Conservation (phyloP, 2,797 vertebrate species). For the Coluber constrictor region DNA sequence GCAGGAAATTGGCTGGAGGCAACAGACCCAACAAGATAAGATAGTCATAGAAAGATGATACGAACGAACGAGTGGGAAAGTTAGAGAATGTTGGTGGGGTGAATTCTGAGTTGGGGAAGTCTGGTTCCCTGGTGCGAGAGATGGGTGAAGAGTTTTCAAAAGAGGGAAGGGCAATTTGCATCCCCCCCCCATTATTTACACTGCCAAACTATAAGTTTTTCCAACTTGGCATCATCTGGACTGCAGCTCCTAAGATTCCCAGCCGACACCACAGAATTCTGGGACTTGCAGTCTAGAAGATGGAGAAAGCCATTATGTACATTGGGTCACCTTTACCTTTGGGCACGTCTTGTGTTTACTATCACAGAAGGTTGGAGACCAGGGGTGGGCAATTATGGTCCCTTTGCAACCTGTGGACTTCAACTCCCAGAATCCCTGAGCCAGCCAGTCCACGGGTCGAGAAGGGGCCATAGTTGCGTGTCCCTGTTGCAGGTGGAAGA, state of each 20-base stretch:
- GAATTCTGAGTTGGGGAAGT: background rate
- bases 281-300: background rate
- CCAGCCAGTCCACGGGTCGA: background rate
- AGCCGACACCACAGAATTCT: background rate
- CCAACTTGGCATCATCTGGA: background rate
- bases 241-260: background rate
- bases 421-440: background rate
- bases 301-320: background rate
- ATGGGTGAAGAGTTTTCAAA: background rate
- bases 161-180: background rate
- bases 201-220: constrained; percentile 14
- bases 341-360: background rate
- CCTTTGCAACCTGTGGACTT: background rate
- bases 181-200: constrained; percentile 12
- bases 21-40: background rate
- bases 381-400: background rate
- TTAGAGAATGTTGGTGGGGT: background rate
- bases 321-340: background rate
- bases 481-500: fast-evolving
- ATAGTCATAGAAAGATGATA: background rate
- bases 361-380: constrained; percentile 30
- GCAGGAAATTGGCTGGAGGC: background rate
- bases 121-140: constrained; percentile 33
- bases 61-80: fast-evolving
- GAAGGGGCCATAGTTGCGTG: background rate